These are phyloP conservation scores for Orbicella faveolata DNA, from an alignment of 64 coral and sea anemone species.

Conservation along the genomic window DNA sequence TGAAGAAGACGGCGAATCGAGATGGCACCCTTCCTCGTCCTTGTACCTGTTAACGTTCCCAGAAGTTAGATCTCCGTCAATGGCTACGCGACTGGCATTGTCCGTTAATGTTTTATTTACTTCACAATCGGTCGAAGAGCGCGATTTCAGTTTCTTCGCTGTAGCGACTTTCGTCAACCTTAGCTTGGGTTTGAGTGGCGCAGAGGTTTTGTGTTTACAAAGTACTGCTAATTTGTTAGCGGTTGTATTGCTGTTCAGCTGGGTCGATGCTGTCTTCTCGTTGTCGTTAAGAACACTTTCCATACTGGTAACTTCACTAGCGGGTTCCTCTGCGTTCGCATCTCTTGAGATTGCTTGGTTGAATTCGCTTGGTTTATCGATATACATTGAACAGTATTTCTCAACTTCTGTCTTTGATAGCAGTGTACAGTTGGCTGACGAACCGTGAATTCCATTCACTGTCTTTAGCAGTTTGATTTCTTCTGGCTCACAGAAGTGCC, in stretches of 20 bases:
- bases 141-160: conserved; percentile 20
- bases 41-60: not conserved
- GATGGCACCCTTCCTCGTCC: not conserved
- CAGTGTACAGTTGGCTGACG: conserved; percentile 90
- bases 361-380: conserved; percentile 61
- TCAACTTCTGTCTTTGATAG: conserved; percentile 87
- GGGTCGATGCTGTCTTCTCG: not conserved
- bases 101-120: conserved; percentile 27
- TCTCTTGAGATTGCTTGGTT: conserved; percentile 44
- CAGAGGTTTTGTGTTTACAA: conserved; percentile 22
- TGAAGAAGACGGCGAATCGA: not conserved
- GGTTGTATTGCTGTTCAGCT: conserved; percentile 5
- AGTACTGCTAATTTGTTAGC: conserved; percentile 15
- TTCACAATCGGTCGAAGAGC: not conserved
- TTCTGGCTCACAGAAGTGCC: conserved; percentile 87
- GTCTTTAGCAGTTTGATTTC: conserved; percentile 95
- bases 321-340: not conserved
- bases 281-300: conserved; percentile 20
- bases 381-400: conserved; percentile 84
- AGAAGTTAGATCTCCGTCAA: conserved; percentile 19
- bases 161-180: conserved; percentile 14
- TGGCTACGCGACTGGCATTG: not conserved
- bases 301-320: not conserved
- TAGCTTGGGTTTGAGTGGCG: not conserved
- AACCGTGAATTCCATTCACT: conserved; percentile 92